Evolutionary conservation across 2,888 invertebrate species (phyloP).

Genomic region (Dicycla oo): DNA sequence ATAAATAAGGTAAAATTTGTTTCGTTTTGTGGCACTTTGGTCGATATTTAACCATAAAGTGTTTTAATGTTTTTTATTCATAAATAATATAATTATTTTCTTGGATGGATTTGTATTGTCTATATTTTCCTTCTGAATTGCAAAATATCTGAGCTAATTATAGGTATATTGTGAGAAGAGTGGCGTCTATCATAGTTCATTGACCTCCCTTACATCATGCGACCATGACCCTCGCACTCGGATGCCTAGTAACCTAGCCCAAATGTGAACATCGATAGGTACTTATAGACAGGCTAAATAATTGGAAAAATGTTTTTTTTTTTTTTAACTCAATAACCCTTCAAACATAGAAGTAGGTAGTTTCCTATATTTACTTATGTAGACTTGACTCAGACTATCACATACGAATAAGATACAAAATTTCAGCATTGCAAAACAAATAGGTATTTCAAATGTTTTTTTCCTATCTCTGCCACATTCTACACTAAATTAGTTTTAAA

Average conservation of each 20-base stretch:
- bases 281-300: no score
- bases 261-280: neutral
- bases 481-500: neutral
- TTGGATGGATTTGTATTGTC: neutral
- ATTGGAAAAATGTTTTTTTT: no score
- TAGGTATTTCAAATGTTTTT: no score
- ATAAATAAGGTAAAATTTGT: neutral
- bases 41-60: neutral
- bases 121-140: neutral
- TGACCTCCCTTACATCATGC: constrained; percentile 19
- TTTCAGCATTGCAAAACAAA: no score
- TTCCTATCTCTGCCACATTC: no score
- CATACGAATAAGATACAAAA: no score
- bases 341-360: no score
- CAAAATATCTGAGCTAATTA: neutral
- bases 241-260: neutral
- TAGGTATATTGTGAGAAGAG: neutral
- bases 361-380: no score
- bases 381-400: no score
- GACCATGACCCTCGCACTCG: constrained; percentile 9
- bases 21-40: neutral
- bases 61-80: neutral
- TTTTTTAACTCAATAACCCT: no score
- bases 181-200: neutral
- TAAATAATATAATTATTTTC: neutral